Percentiles rank a stretch among this genome's conserved stretches.
phyloP scores from a whole-genome alignment of 2,113 vertebrate species.

The Seriola quinqueradiata region DNA sequence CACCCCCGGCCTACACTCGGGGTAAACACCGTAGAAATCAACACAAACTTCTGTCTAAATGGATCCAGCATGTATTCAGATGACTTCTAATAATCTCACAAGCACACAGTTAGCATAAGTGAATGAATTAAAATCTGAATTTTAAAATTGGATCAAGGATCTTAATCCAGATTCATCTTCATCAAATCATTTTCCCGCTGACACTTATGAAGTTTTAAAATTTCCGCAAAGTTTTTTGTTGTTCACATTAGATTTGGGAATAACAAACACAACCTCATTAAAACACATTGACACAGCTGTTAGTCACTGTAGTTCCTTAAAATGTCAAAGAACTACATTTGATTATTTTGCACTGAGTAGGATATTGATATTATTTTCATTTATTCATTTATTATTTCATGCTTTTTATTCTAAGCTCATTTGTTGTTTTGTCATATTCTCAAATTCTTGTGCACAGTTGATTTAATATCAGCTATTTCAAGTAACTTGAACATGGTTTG shows the following conservation, averaged over 20 bases:
- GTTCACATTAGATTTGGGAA: background rate
- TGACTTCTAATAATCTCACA: background rate
- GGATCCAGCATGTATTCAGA: background rate
- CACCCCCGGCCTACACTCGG: conserved; percentile 2
- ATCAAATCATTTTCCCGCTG: no score
- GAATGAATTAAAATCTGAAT: background rate
- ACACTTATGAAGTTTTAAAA: no score
- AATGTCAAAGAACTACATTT: background rate
- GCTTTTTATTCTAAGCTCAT: background rate
- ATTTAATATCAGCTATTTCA: background rate
- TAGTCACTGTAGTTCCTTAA: background rate
- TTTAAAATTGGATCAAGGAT: background rate
- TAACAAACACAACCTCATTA: no score
- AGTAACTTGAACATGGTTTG: background rate
- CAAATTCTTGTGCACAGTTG: background rate
- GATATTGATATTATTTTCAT: no score
- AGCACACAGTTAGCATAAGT: background rate
- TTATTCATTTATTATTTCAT: no score
- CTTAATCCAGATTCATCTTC: background rate
- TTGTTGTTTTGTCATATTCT: background rate
- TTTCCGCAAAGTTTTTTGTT: background rate
- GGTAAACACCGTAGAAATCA: background rate
- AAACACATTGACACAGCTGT: no score
- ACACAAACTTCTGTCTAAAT: background rate
- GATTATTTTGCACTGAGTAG: background rate